These are phyloP conservation scores for Pionites leucogaster DNA, from an alignment of 2,113 vertebrate species.

Conservation along the genomic window DNA sequence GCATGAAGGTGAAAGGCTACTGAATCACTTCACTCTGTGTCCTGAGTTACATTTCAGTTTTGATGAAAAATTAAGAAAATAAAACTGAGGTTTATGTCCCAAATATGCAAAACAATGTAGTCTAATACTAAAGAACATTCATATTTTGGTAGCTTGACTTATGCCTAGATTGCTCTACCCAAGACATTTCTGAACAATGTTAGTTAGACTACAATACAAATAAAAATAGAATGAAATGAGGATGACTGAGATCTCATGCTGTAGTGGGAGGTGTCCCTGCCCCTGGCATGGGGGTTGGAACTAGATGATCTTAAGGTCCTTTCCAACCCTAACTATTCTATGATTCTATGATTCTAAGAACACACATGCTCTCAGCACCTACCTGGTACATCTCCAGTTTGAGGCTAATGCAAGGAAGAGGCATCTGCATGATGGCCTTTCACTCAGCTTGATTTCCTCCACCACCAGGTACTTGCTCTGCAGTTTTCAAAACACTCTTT, in stretches of 20 bases:
- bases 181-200: background rate
- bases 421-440: background rate
- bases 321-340: too few species aligned
- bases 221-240: background rate
- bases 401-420: background rate
- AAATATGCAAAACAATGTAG: background rate
- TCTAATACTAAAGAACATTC: background rate
- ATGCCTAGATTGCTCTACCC: background rate
- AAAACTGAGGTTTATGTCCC: background rate
- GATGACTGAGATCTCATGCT: background rate
- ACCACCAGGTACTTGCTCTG: background rate
- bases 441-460: background rate
- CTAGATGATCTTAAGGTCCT: too few species aligned
- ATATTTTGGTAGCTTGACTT: background rate
- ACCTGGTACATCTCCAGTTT: too few species aligned
- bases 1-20: background rate
- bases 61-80: background rate
- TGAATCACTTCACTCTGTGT: background rate
- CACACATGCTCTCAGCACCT: background rate
- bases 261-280: too few species aligned
- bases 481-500: background rate
- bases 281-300: too few species aligned
- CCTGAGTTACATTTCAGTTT: background rate
- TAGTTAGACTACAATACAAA: background rate
- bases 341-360: too few species aligned